These are phyloP conservation scores for Latrodectus hesperus DNA, from an alignment of 2,888 invertebrate genomes.

Conservation along the genomic window DNA sequence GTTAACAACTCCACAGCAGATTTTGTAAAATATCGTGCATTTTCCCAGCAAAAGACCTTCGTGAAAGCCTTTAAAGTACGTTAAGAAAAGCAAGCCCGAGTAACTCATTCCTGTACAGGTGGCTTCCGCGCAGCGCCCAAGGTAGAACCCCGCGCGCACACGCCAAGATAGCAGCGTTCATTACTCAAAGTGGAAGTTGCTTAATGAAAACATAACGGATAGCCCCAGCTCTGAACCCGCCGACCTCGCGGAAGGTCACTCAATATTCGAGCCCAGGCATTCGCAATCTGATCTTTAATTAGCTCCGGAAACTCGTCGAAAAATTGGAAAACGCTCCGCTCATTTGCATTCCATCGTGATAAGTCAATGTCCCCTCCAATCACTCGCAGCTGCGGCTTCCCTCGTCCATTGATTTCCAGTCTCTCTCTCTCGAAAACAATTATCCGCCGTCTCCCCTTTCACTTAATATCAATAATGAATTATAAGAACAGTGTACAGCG, in stretches of 20 bases:
- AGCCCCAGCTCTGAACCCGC: conserved; percentile 30
- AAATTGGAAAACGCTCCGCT: conserved; percentile 55
- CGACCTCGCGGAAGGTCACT: conserved; percentile 40
- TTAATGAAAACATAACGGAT: conserved; percentile 69
- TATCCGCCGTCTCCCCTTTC: conserved; percentile 33
- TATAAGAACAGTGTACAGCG: conserved; percentile 13
- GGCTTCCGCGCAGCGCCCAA: background rate
- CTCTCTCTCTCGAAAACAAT: conserved; percentile 55
- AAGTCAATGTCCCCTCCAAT: conserved; percentile 66
- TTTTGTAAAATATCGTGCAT: too few relatives aligned
- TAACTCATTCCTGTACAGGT: too few relatives aligned
- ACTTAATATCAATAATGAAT: conserved; percentile 35
- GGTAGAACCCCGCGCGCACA: background rate
- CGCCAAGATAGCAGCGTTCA: conserved; percentile 19
- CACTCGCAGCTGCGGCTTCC: conserved; percentile 58
- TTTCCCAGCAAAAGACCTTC: too few relatives aligned
- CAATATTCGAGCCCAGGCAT: conserved; percentile 37
- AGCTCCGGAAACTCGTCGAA: conserved; percentile 59
- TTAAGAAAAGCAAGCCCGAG: too few relatives aligned
- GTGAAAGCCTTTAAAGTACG: too few relatives aligned
- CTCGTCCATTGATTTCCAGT: conserved; percentile 57
- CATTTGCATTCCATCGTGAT: conserved; percentile 65
- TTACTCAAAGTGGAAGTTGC: conserved; percentile 42
- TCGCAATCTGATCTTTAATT: conserved; percentile 66
- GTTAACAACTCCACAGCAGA: too few relatives aligned